Evolutionary conservation across 2,113 vertebrate genomes (phyloP).

Genomic region (Tragelaphus strepsiceros): DNA sequence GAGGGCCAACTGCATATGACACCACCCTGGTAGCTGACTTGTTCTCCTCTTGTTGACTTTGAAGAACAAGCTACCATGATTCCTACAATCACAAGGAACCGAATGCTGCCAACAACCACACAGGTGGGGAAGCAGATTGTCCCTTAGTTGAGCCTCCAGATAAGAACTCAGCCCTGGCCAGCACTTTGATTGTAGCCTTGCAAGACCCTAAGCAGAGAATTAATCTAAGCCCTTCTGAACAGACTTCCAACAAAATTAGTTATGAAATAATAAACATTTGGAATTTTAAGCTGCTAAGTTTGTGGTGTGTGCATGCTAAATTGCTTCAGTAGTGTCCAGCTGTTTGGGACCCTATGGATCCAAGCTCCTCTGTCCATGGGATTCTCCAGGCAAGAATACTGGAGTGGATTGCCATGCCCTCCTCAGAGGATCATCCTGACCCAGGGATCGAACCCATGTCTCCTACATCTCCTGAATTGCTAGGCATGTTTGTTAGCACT

Average conservation of each 20-base stretch:
- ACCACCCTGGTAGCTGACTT: neutral
- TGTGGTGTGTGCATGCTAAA: neutral
- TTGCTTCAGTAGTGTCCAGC: neutral
- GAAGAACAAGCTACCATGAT: neutral
- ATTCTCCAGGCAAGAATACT: neutral
- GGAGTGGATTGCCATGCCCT: neutral
- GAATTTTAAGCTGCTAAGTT: neutral
- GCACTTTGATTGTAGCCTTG: neutral
- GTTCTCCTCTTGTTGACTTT: neutral
- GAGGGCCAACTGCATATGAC: neutral
- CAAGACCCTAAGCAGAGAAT: neutral
- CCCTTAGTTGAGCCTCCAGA: neutral
- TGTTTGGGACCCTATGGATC: neutral
- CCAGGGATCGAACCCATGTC: neutral
- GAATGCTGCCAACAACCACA: neutral
- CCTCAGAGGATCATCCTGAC: neutral
- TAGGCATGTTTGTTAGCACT: neutral
- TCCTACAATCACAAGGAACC: neutral
- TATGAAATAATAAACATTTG: neutral
- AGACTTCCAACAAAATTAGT: neutral
- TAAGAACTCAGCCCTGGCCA: neutral
- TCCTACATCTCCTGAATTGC: neutral
- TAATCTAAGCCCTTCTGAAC: neutral
- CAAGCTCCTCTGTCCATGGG: neutral
- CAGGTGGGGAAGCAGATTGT: neutral